Percentiles rank a stretch among this genome's conserved stretches.
These are phyloP conservation scores for Gymnoscopelus microlampas DNA, from an alignment of 2,797 vertebrate genomes.

Conservation along the genomic window DNA sequence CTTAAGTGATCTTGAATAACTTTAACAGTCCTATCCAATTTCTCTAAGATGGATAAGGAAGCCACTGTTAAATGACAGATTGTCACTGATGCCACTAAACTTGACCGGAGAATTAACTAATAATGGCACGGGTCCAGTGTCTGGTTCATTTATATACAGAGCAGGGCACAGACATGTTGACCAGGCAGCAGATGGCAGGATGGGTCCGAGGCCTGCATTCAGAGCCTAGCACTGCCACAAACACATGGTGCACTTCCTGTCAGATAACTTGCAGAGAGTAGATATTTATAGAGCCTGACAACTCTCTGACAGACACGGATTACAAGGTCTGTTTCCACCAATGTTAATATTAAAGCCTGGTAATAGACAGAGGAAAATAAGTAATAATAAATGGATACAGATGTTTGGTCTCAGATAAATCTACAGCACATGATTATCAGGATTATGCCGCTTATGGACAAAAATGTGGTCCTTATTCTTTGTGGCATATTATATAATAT, in stretches of 20 bases:
- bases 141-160: not conserved
- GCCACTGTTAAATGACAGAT: not conserved
- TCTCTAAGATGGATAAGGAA: no score
- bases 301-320: not conserved
- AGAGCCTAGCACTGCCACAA: not conserved
- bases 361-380: not conserved
- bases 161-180: no score
- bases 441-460: no score
- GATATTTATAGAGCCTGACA: not conserved
- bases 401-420: not conserved
- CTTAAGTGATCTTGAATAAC: no score
- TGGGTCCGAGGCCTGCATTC: not conserved
- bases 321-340: not conserved
- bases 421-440: no score
- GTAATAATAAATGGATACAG: not conserved
- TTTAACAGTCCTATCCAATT: no score
- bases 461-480: no score
- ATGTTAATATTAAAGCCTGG: not conserved
- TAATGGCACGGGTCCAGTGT: not conserved
- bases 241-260: slow-evolving; percentile 3
- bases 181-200: not conserved
- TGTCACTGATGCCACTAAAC: not conserved
- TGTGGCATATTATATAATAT: no score
- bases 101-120: no score
- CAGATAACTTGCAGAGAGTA: not conserved